Evolutionary conservation across 1,140 invertebrate genomes (phyloP), one percentile per base, ranked within the genome.

Genomic region (Aplysia californica): DNA sequence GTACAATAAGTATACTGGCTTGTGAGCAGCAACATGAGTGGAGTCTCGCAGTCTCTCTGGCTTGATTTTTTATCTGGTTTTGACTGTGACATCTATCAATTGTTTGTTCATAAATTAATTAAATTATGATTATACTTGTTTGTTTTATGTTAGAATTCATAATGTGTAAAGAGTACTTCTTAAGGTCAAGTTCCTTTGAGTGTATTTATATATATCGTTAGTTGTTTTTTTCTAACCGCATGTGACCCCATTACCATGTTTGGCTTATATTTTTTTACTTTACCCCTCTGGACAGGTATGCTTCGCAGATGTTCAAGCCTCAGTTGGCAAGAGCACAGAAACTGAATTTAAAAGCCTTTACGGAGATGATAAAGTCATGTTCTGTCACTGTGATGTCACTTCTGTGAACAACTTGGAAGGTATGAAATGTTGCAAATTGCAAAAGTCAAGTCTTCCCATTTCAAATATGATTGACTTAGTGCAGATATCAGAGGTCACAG

Each of bases 351-450:
- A 70, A 29, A 56, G 31, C 3, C 31, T 31, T 56, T 70, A 70
- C 58, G 68, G 68, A 56, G 29, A 35, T 56, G 31, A 70, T 20
- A 70, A 56, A 20, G 68, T 70, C n/a, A 23, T 44, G 3, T 70
- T 70, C 58, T 1, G 55, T 20, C 41, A 36, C n/a, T 70, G 68
- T 35, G 68, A 70, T 70, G 68, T 70, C 20, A 56, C 68, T n/a
- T 70, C 68, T 20, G 41, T 20, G 20, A 21, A 55, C 31, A 70
- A 31, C 23, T 23, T 70, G 2, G 58, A 2, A 56, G 29, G 68
- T 70, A 33, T 69, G 20, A 15, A 50, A 50, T 50, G n/a, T 15
- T 50, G 10, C n/a, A 50, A n/a, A 15, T n/a, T n/a, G 10, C 15
- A 50, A 50, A 50, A 50, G 15, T 50, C 15, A 50, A n/a, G 15